Percentiles rank a stretch among this genome's conserved stretches.
Evolutionary conservation across 2,797 vertebrate species (phyloP).

Genomic region (Sebastes flavidus): DNA sequence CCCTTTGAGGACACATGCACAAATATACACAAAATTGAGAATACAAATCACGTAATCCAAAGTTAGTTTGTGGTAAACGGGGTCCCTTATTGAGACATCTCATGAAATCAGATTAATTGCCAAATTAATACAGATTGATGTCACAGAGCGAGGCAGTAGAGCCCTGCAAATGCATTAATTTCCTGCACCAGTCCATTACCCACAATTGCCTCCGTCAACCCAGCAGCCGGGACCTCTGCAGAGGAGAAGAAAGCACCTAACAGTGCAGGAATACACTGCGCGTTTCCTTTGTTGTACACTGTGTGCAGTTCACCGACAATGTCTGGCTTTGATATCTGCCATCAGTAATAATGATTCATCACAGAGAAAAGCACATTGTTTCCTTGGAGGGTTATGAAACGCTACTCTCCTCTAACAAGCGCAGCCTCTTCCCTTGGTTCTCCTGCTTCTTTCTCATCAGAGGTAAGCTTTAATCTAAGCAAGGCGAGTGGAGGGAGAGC

Average conservation of each 20-base stretch:
- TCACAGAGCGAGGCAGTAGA: conserved; percentile 37
- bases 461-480: conserved; percentile 70
- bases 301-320: conserved; percentile 22
- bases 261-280: not conserved
- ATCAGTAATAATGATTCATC: conserved; percentile 64
- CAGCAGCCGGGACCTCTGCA: conserved; percentile 21
- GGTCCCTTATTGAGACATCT: conserved; percentile 59
- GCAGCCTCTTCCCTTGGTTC: conserved; percentile 23
- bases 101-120: conserved; percentile 69
- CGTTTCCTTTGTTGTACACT: conserved; percentile 44
- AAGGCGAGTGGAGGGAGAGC: conserved; percentile 40
- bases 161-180: conserved; percentile 57
- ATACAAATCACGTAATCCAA: conserved; percentile 28
- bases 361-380: conserved; percentile 36
- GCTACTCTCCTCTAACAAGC: conserved; percentile 41
- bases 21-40: not conserved
- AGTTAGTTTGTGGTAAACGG: conserved; percentile 34
- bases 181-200: conserved; percentile 68
- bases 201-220: conserved; percentile 40
- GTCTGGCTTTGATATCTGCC: conserved; percentile 59
- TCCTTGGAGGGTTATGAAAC: conserved; percentile 50
- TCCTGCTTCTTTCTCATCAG: conserved; percentile 53
- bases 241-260: conserved; percentile 27
- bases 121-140: conserved; percentile 67
- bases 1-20: not conserved